Base-by-base conservation (phyloP, 2,797 vertebrate genomes). In the Myotis vivesi region DNA sequence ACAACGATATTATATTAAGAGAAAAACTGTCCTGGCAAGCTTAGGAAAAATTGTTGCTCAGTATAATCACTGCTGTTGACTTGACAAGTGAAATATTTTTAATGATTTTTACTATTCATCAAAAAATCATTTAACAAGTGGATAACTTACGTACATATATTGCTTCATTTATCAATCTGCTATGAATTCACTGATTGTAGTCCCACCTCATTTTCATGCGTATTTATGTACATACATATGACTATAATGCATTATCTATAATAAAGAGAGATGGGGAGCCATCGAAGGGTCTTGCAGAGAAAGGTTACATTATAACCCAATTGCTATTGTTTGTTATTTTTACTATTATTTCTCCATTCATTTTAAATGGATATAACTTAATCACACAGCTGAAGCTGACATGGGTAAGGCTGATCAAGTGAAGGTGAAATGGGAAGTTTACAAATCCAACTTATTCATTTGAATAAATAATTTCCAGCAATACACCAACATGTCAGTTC, bases 101-200 rank as follows among this genome's bases (percentile, higher is more conserved):
- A 95, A 8, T 17, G n/a, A 23, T 94, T 95, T 95, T 95, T 77
- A 49, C n/a, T 82, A 0, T 91, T 69, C 59, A 30, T 30, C 28
- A 62, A 36, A 88, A 95, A 95, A 66, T 22, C 6, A 79, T 44
- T 87, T 64, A 92, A 87, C 36, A 92, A 81, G 81, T 5, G 77
- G 44, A 49, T 33, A 81, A 30, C 3, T 72, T 72, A 57, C 12
- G 72, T 38, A 62, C 64, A 80, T 73, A 36, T 53, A 57, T 49
- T 75, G 36, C 17, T 64, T 57, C 11, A 66, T 11, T 57, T 92
- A 5, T 76, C 53, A 80, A 33, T 59, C 8, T 46, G 25, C 59
- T 79, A 81, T 49, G 16, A 92, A 64, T 77, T 88, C 36, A 73
- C 3, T 49, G 8, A 51, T 22, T 72, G 19, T 22, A 62, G 16